Evolutionary conservation across 2,888 invertebrate genomes (phyloP).

Genomic region (Amphipoea lucens): DNA sequence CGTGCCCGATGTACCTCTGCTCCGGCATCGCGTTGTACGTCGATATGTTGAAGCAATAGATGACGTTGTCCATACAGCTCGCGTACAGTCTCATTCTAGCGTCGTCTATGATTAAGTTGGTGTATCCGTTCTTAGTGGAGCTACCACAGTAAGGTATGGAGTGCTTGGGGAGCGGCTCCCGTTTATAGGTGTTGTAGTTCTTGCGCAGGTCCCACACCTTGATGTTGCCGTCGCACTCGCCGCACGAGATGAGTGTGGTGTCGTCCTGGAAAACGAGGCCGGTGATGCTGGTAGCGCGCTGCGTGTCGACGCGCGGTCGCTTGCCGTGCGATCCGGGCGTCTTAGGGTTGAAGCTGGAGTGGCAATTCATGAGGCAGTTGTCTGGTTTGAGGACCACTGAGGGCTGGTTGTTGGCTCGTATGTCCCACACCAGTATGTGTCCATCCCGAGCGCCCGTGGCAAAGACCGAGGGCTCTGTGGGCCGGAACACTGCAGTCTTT

Average conservation of each 20-base stretch:
- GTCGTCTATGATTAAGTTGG: slow-evolving; percentile 94
- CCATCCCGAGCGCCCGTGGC: slow-evolving; percentile 97
- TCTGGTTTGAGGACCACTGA: slow-evolving; percentile 91
- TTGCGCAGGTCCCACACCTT: slow-evolving; percentile 97
- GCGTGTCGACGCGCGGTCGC: slow-evolving; percentile 85
- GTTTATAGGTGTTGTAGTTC: slow-evolving; percentile 92
- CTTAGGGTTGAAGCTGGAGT: slow-evolving; percentile 86
- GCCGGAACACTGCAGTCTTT: slow-evolving; percentile 94
- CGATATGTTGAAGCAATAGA: slow-evolving; percentile 95
- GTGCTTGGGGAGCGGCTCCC: slow-evolving; percentile 93
- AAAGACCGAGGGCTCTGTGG: slow-evolving; percentile 93
- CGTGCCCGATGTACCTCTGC: slow-evolving; percentile 93
- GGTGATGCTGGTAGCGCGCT: slow-evolving; percentile 94
- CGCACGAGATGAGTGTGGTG: slow-evolving; percentile 94
- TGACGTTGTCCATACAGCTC: slow-evolving; percentile 96
- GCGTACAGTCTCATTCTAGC: slow-evolving; percentile 93
- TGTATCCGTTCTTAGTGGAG: slow-evolving; percentile 93
- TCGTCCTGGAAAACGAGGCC: slow-evolving; percentile 96
- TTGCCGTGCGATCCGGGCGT: slow-evolving; percentile 90
- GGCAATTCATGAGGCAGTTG: slow-evolving; percentile 93
- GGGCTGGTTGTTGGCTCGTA: slow-evolving; percentile 81
- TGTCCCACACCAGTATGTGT: slow-evolving; percentile 96
- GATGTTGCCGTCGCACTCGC: slow-evolving; percentile 96
- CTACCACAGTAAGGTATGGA: slow-evolving; percentile 93
- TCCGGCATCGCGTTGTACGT: slow-evolving; percentile 92